Base-by-base conservation (phyloP, 2,888 invertebrate genomes). In the Lamellibrachia satsuma region DNA sequence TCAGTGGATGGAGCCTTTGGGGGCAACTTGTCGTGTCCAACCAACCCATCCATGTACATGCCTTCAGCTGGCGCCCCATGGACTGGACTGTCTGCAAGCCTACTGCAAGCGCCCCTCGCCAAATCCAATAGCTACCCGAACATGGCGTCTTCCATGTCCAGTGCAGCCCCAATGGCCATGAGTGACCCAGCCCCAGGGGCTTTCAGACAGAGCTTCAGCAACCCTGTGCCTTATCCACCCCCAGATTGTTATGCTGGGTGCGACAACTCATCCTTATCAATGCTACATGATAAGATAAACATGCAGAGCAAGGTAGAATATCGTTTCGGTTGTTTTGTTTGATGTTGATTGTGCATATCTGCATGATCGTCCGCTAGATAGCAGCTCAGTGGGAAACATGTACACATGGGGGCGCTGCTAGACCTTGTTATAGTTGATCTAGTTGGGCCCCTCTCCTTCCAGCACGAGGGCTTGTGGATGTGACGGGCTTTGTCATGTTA, bases 251-350 rank as follows among this genome's bases (percentile, higher is more conserved):
- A 75, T 6, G n/a, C 75, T 2, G 75, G 75, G 75, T 75, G 75
- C n/a, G 75, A 75, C n/a, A 75, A 91, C 51, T 27, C 91, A 39
- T 91, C 91, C 51, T 52, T 91, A 91, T 91, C 91, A 27, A 91
- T 91, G 91, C 52, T 91, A 39, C 52, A 91, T 52, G 51, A 91
- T 91, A 52, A 91, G 52, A 91, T 91, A 91, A 51, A 91, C 52
- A 52, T 52, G 51, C 52, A 52, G 91, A 52, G 91, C 91, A 91
- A 52, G 91, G 51, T 91, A 52, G 52, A 91, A 11, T 90, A 90
- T 39, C 7, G 8, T 27, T 51, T 51, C 3, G 51, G 7, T 51
- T 91, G 51, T 51, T 91, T 91, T 51, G 39, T 39, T 51, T 90
- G 15, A 90, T 91, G 11, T 11, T 39, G 51, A 91, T 7, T 91